Percentiles rank a stretch among this genome's conserved stretches.
phyloP scores from a whole-genome alignment of 2,113 vertebrate genomes.

The Bungarus multicinctus region DNA sequence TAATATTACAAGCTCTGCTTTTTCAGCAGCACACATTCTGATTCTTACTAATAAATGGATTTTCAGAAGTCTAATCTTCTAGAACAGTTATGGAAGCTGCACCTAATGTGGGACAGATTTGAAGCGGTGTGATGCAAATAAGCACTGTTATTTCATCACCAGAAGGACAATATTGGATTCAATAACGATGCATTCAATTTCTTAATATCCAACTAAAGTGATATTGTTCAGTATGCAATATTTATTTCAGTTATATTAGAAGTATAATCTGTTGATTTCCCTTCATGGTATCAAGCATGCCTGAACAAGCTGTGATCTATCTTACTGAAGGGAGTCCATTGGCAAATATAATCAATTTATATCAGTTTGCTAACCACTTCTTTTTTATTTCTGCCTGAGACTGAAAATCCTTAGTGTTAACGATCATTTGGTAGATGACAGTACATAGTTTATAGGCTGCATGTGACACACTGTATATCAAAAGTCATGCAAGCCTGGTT shows the following conservation, averaged over 20 bases:
- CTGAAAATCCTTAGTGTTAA: background rate
- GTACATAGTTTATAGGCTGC: too few relatives aligned
- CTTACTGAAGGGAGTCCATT: background rate
- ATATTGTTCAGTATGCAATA: background rate
- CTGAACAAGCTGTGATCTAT: background rate
- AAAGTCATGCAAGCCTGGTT: background rate
- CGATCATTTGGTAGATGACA: background rate
- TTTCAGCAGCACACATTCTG: background rate
- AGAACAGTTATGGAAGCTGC: background rate
- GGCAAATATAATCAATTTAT: background rate
- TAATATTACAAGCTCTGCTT: background rate
- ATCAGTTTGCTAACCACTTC: background rate
- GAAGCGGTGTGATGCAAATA: background rate
- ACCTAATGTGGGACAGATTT: background rate
- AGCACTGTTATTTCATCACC: background rate
- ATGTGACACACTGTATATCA: background rate
- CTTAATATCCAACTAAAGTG: background rate
- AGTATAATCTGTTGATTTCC: background rate
- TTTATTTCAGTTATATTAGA: background rate
- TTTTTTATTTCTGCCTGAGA: background rate
- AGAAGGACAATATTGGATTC: background rate
- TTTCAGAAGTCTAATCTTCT: background rate
- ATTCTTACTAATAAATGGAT: background rate
- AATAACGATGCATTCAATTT: background rate
- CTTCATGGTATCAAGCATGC: background rate